Base-by-base conservation (phyloP, 2,888 invertebrate species). In the Habroteleia sp. region DNA sequence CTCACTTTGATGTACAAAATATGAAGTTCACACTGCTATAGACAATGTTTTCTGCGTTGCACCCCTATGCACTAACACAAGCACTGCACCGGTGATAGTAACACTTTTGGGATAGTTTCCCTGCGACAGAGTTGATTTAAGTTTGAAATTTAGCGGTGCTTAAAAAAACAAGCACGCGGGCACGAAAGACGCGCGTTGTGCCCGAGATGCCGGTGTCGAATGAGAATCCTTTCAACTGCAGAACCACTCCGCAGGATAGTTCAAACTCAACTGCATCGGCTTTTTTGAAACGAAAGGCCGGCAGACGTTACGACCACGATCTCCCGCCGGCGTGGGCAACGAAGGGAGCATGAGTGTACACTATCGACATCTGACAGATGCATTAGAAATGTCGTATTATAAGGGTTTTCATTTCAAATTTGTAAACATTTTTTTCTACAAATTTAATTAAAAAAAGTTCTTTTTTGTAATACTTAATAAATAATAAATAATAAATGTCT, bases 181-280 rank as follows among this genome's bases (percentile, higher is more conserved):
- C 35, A 27, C 14, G 27, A 50, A 39, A 56, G 33, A 50, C 54
- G 56, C 69, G 46, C 62, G 42, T 1, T 35, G 4, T 17, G 39
- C 54, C 48, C 42, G 63, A 33, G 14, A 54, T 58, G 46, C 35
- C 39, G 48, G 39, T 39, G 10, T 11, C 10, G 13, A 54, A 13
- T 52, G 27, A 10, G 13, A 7, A 31, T 37, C 46, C 42, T 72
- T 63, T 27, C 33, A 6, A 54, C 44, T 46, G 33, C 50, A 33
- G 58, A 60, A 60, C 62, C 37, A 60, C 65, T 56, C 73, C 29
- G 52, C 52, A 65, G 52, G 56, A 65, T 73, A 50, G 73, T 65
- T 73, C 58, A 13, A 65, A 60, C 66, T 39, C 65, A 73, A 74
- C 74, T 74, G 72, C 72, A 63, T 72, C 63, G 56, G 72, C 72